Percentiles rank a stretch among this genome's conserved stretches.
phyloP scores from a whole-genome alignment of 2,888 invertebrate species.

The Priocnemis perturbator region DNA sequence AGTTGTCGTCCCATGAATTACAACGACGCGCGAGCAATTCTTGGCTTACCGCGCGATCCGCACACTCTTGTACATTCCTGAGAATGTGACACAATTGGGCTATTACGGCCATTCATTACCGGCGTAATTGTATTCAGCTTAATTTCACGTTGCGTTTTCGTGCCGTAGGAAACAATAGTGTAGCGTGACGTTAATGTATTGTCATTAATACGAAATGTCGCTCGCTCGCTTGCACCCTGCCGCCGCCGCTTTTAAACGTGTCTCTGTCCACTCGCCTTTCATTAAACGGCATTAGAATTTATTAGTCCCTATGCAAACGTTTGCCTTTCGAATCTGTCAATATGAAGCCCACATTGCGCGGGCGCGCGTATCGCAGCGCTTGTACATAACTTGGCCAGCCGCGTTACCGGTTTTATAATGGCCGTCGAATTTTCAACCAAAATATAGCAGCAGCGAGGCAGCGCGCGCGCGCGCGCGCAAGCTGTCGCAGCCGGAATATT shows the following conservation, averaged over 20 bases:
- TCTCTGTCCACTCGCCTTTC: too few relatives aligned
- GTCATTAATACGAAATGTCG: slow-evolving; percentile 47
- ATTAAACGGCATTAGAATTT: too few relatives aligned
- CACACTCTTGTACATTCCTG: slow-evolving; percentile 53
- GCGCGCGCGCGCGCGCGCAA: too few relatives aligned
- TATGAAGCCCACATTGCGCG: not conserved
- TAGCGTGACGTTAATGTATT: slow-evolving; percentile 48
- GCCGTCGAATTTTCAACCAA: too few relatives aligned
- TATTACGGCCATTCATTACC: slow-evolving; percentile 58
- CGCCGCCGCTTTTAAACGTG: slow-evolving; percentile 19
- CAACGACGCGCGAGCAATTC: slow-evolving; percentile 50
- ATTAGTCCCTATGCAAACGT: too few relatives aligned
- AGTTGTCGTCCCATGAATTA: slow-evolving; percentile 59
- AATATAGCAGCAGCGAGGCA: too few relatives aligned
- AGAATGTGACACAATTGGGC: slow-evolving; percentile 57
- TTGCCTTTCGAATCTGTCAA: not conserved
- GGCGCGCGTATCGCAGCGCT: not conserved
- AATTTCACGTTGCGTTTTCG: slow-evolving; percentile 56
- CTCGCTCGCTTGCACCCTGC: slow-evolving; percentile 27
- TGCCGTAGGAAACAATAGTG: slow-evolving; percentile 49
- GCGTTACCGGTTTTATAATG: not conserved
- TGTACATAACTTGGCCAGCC: not conserved
- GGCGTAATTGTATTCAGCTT: slow-evolving; percentile 57
- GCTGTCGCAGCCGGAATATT: too few relatives aligned
- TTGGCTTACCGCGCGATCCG: slow-evolving; percentile 56